phyloP scores from a whole-genome alignment of 2,888 invertebrate species.

The Drosophila leonis region DNA sequence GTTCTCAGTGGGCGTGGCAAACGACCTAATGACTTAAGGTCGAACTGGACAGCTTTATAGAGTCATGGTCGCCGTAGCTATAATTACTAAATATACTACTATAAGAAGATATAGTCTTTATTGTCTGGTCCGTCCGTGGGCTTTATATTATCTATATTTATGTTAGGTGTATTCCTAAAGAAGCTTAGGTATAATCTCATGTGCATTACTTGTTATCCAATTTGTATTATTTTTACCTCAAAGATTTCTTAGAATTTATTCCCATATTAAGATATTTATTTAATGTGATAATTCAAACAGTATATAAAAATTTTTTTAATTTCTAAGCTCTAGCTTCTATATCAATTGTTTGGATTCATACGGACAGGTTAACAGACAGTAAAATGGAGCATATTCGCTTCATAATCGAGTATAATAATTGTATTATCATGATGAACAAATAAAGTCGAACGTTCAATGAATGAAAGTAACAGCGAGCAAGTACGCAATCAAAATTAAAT shows the following conservation, averaged over 20 bases:
- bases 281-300: too few relatives aligned
- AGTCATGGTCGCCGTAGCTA: neutral
- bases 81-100: neutral
- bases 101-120: neutral
- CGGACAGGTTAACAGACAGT: neutral
- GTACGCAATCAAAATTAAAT: constrained; percentile 50
- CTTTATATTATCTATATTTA: too few relatives aligned
- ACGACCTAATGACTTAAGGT: neutral
- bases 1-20: neutral
- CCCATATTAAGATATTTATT: neutral
- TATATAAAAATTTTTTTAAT: too few relatives aligned
- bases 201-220: neutral
- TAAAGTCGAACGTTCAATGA: neutral
- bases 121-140: too few relatives aligned
- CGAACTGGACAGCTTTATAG: neutral
- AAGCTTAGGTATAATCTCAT: neutral
- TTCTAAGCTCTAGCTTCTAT: too few relatives aligned
- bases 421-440: neutral
- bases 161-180: neutral
- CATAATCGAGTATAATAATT: neutral
- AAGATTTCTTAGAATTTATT: neutral
- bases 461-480: neutral
- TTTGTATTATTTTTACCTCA: too few relatives aligned
- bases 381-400: neutral
- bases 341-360: neutral